Conservation (phyloP, 1,140 invertebrate species). For the Drosophila novamexicana region DNA sequence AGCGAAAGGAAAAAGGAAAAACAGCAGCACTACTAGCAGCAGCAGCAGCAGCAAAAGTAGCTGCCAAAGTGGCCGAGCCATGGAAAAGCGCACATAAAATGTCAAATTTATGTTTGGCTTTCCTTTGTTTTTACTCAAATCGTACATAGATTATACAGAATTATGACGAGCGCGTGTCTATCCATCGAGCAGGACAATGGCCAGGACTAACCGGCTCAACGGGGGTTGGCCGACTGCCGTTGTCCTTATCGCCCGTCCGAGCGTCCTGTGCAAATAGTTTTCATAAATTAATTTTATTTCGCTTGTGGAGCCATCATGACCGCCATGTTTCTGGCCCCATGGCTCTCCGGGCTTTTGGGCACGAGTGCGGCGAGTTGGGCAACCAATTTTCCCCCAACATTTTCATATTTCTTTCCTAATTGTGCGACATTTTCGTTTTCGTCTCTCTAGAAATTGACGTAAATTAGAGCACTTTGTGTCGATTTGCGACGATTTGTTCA, state of each 20-base stretch:
- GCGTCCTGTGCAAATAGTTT: conserved; percentile 74
- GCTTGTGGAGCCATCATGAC: conserved; percentile 55
- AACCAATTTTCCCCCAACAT: conserved; percentile 43
- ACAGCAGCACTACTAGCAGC: background rate
- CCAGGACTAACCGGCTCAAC: background rate
- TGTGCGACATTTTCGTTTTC: conserved; percentile 60
- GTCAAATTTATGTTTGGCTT: conserved; percentile 81
- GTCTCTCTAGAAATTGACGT: conserved; percentile 67
- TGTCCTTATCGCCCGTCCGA: conserved; percentile 54
- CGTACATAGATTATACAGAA: conserved; percentile 83
- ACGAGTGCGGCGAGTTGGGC: conserved; percentile 5
- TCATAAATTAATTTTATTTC: conserved; percentile 84
- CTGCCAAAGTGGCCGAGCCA: conserved; percentile 49
- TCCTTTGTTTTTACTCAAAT: conserved; percentile 83
- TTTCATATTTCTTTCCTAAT: conserved; percentile 77
- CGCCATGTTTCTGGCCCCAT: conserved; percentile 19
- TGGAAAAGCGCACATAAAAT: conserved; percentile 77
- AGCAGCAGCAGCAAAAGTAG: conserved; percentile 1
- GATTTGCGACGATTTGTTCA: conserved; percentile 72
- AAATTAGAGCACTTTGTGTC: conserved; percentile 77
- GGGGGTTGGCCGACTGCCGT: conserved; percentile 14
- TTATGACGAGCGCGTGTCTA: conserved; percentile 82
- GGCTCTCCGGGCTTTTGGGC: background rate
- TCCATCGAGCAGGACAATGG: conserved; percentile 76
- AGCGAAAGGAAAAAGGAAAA: conserved; percentile 32